A percentile compares a stretch with the other conserved stretches of the same genome.
Evolutionary conservation across 2,888 invertebrate genomes (phyloP).

Genomic region (Galeruca laticollis): DNA sequence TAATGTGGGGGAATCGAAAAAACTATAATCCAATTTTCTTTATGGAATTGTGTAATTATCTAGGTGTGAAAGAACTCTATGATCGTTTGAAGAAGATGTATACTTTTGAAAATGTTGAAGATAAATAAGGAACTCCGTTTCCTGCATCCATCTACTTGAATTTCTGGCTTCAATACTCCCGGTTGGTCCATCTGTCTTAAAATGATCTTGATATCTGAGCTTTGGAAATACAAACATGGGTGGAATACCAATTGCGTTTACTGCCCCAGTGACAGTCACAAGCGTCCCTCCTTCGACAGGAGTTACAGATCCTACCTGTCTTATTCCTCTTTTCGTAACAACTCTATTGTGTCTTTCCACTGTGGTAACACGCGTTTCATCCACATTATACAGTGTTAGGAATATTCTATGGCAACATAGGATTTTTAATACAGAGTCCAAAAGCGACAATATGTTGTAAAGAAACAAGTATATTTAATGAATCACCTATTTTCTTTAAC

Average conservation of each 20-base stretch:
- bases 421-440: too few relatives aligned
- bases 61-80: neutral
- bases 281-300: slow-evolving; percentile 3
- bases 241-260: neutral
- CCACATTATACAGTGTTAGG: too few relatives aligned
- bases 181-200: neutral
- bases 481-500: too few relatives aligned
- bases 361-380: too few relatives aligned
- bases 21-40: slow-evolving; percentile 10
- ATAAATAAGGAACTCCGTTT: slow-evolving; percentile 1
- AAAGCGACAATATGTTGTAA: too few relatives aligned
- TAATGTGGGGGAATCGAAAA: neutral
- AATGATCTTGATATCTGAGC: slow-evolving; percentile 8
- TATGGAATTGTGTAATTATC: slow-evolving; percentile 11
- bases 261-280: slow-evolving; percentile 10
- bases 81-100: neutral
- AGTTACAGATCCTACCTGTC: too few relatives aligned
- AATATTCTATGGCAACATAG: too few relatives aligned
- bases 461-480: too few relatives aligned
- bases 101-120: too few relatives aligned
- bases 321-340: slow-evolving; percentile 10
- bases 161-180: neutral
- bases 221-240: too few relatives aligned
- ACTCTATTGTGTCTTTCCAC: slow-evolving; percentile 8
- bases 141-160: neutral